Percentiles rank a stretch among this genome's conserved stretches.
Conservation (phyloP, 2,113 vertebrate species). For the Bambusicola thoracicus region DNA sequence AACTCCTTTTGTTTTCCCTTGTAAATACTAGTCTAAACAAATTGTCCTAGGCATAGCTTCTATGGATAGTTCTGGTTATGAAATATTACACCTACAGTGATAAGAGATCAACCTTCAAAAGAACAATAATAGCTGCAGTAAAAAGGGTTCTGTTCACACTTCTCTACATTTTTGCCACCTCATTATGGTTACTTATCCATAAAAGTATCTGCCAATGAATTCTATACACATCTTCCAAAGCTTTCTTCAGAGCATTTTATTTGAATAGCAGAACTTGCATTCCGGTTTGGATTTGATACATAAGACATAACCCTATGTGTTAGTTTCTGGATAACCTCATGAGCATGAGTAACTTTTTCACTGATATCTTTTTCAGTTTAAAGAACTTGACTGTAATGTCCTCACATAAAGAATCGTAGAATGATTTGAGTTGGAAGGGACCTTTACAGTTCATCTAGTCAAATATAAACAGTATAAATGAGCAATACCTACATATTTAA, state of each 20-base stretch:
- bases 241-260: neutral
- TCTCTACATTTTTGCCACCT: neutral
- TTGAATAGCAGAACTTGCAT: fast-evolving
- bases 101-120: neutral
- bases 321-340: neutral
- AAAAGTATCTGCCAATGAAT: neutral
- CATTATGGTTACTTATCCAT: neutral
- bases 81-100: neutral
- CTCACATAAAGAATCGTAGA: no score
- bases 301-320: neutral
- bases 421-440: no score
- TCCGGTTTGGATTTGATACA: neutral
- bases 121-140: neutral
- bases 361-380: neutral
- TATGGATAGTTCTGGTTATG: neutral
- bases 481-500: neutral
- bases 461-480: no score
- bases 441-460: no score
- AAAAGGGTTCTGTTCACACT: neutral
- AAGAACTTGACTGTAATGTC: neutral
- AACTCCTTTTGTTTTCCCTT: neutral
- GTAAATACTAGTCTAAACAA: neutral
- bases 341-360: no score
- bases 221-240: neutral
- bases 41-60: neutral